Conservation (phyloP, 2,888 invertebrate genomes). For the Hirtodrosophila duncani region DNA sequence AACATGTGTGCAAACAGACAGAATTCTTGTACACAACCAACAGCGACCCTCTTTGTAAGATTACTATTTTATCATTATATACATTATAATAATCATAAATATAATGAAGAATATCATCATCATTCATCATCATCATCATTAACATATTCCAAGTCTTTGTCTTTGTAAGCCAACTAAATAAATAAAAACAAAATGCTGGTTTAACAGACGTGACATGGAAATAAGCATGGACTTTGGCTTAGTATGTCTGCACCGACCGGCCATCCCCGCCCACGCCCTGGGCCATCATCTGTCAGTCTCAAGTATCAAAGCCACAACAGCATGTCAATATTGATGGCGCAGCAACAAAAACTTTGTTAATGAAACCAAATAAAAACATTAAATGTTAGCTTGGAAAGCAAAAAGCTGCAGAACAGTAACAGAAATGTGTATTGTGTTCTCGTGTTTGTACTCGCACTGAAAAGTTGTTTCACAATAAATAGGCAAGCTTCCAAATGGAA, state of each 20-base stretch:
- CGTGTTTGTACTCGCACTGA: no score
- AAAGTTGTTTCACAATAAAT: constrained; percentile 19
- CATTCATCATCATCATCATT: constrained; percentile 38
- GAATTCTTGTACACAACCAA: no score
- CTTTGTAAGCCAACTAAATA: constrained; percentile 52
- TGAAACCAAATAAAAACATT: constrained; percentile 65
- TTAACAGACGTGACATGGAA: constrained; percentile 9
- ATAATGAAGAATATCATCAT: constrained; percentile 39
- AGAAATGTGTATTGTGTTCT: constrained; percentile 26
- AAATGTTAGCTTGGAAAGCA: constrained; percentile 43
- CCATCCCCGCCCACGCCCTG: constrained; percentile 6
- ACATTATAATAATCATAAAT: constrained; percentile 68
- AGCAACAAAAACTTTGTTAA: constrained; percentile 34
- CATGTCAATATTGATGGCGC: constrained; percentile 53
- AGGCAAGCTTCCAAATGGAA: constrained; percentile 3
- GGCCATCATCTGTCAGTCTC: constrained; percentile 24
- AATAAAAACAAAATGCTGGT: constrained; percentile 41
- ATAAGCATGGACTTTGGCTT: constrained; percentile 15
- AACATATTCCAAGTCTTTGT: constrained; percentile 11
- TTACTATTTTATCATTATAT: no score
- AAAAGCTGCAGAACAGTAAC: constrained; percentile 24
- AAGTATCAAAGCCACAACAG: constrained; percentile 30
- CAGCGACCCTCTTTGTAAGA: no score
- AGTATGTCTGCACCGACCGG: constrained; percentile 2
- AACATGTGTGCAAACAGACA: constrained; percentile 46